Base-by-base conservation (phyloP, 64 coral and sea anemone species). In the Cladopsammia gracilis region DNA sequence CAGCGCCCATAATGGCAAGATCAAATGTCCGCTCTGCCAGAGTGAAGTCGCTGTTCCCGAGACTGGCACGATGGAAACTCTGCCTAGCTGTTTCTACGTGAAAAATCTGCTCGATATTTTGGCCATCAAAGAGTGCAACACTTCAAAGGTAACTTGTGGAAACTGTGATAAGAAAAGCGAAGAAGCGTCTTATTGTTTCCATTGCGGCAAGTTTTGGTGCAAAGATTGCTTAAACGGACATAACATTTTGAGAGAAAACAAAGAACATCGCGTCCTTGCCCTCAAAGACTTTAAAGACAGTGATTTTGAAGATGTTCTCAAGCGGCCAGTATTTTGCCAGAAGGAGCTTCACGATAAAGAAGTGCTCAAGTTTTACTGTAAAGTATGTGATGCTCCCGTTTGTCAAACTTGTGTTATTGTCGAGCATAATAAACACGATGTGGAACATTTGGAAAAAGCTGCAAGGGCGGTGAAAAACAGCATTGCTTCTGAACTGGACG, bases 91-190 rank as follows among this genome's bases (percentile, higher is more conserved):
- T 45, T 93, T 93, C 43, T 87, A 93, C 48, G 22, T 93, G 59
- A 93, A 85, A 66, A 75, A 85, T 53, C 65, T 93, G 25, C 85
- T 83, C 54, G 90, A 93, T 67, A 87, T 93, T 93, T 60, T 93
- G 19, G 71, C 57, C 25, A 85, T 86, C 25, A 86, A 77, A 58
- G 90, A 93, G 48, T 86, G 85, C 14, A 62, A 77, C 5, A 85
- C 81, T 13, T 86, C 90, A 48, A 93, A 93, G 58, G 82, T 87
- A 20, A 76, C 76, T 49, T 93, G 90, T 78, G 90, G 82, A 34
- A 87, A 87, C 72, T 86, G 90, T 23, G 90, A 87, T 42, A 49
- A 16, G 45, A 34, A 83, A 15, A 44, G 81, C 42, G 62, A 77
- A 0, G 82, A 87, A 43, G 60, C 82, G 7, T 77, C 82, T 45